Evolutionary conservation across 2,113 vertebrate species (phyloP), one percentile per base, ranked within the genome.

Genomic region (Tor tambroides): DNA sequence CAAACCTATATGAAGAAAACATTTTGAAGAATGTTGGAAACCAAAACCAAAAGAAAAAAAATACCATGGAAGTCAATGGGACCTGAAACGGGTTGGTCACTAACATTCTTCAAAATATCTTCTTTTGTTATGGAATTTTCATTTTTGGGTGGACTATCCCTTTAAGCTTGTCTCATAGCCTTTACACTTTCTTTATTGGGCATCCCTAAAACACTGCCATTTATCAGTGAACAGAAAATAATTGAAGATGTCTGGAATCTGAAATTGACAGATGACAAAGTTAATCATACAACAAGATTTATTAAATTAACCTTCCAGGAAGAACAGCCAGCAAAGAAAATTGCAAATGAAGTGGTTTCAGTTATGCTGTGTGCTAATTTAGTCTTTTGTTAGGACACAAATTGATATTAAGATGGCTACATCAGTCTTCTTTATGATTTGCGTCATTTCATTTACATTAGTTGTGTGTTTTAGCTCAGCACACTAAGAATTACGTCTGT

Each of bases 361-460:
- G 72, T 85, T 81, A n/a, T 54, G 59, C 28, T 43, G 77, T 72
- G 76, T 43, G 10, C 41, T 51, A 43, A 21, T 30, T 17, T 10
- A 43, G 72, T 46, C 41, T 43, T 77, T 63, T 51, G 56, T 49
- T 65, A 69, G 5, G 8, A 46, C 14, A 32, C 56, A 76, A 77
- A 54, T 77, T 54, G 80, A 28, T 12, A 6, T 75, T 21, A 77
- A 30, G 8, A 19, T 7, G 9, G 21, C 71, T 41, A 14, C 86
- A 75, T 87, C 43, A 35, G 30, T 76, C 72, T 83, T 38, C 19
- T 84, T 83, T 38, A 61, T 35, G n/a, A 51, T 75, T 65, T 87
- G 71, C 35, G 17, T 63, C 19, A 32, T 43, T 32, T 14, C 12
- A 49, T 82, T 86, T 46, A 71, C 17, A 83, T n/a, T 21, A 63